Conservation (phyloP, 92 coral and sea anemone genomes). For the Zoanthus solanderi region DNA sequence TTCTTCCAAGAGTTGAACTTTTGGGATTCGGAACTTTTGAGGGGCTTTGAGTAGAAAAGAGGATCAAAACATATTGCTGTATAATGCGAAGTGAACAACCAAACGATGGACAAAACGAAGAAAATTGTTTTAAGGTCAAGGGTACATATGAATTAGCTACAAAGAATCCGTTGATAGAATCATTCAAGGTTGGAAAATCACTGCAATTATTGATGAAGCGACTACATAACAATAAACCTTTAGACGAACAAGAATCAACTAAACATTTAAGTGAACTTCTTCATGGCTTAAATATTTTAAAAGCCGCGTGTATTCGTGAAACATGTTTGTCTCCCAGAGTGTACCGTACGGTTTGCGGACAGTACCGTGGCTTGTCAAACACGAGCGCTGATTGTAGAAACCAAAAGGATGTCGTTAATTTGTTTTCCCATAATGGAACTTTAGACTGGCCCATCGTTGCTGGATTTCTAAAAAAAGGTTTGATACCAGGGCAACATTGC, state of each 20-base stretch:
- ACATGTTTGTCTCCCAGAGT: conserved; percentile 29
- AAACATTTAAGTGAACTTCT: conserved; percentile 2
- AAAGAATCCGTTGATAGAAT: conserved; percentile 30
- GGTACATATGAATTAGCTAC: neutral
- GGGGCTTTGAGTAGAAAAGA: too few relatives aligned
- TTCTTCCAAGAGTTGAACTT: too few relatives aligned
- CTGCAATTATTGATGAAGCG: neutral
- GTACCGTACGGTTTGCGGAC: conserved; percentile 14
- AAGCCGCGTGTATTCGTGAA: neutral
- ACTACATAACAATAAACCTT: neutral
- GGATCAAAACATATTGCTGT: too few relatives aligned
- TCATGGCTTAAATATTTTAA: conserved; percentile 1
- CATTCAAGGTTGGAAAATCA: conserved; percentile 59
- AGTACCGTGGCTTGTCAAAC: neutral
- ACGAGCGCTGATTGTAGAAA: neutral
- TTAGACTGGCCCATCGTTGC: conserved; percentile 16
- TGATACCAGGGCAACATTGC: neutral
- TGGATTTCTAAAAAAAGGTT: conserved; percentile 15
- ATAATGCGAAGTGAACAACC: neutral
- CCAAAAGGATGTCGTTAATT: neutral
- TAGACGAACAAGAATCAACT: neutral
- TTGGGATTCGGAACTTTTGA: too few relatives aligned
- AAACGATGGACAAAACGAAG: neutral
- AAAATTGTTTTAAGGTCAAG: neutral
- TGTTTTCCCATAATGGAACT: neutral